A percentile compares a stretch with the other conserved stretches of the same genome.
Evolutionary conservation across 2,888 invertebrate species (phyloP).

Genomic region (Latheticus oryzae): DNA sequence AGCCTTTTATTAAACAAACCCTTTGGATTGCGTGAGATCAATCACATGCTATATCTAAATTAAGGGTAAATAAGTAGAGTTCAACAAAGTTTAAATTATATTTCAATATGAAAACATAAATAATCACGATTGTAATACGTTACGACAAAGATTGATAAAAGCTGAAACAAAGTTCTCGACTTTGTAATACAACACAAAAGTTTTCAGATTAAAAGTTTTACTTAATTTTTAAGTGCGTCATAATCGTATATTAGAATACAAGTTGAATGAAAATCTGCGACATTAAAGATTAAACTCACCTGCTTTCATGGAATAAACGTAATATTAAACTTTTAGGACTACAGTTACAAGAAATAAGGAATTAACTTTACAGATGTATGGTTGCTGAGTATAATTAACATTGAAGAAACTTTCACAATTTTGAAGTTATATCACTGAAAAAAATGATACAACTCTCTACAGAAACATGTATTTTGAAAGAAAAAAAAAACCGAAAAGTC

Average conservation of each 20-base stretch:
- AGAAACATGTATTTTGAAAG: not conserved
- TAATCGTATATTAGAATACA: slow-evolving; percentile 27
- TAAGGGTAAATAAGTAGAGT: slow-evolving; percentile 30
- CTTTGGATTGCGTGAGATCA: slow-evolving; percentile 31
- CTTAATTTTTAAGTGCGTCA: slow-evolving; percentile 33
- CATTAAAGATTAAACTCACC: slow-evolving; percentile 32
- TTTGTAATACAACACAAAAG: slow-evolving; percentile 1
- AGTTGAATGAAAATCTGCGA: slow-evolving; percentile 24
- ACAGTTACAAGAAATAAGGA: slow-evolving; percentile 23
- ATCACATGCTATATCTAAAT: slow-evolving; percentile 39
- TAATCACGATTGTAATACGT: slow-evolving; percentile 4
- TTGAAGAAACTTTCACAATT: no score
- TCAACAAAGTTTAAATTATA: slow-evolving; percentile 25
- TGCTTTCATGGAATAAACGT: slow-evolving; percentile 30
- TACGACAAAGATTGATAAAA: slow-evolving; percentile 5
- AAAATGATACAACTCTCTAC: slow-evolving; percentile 1
- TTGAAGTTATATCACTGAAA: no score
- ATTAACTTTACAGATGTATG: slow-evolving; percentile 31
- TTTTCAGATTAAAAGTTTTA: slow-evolving; percentile 10
- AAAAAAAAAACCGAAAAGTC: slow-evolving; percentile 55
- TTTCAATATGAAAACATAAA: slow-evolving; percentile 28
- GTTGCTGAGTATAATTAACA: no score
- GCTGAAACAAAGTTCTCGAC: not conserved
- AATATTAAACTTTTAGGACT: slow-evolving; percentile 36
- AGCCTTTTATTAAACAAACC: slow-evolving; percentile 23